A percentile compares a stretch with the other conserved stretches of the same genome.
phyloP scores from a whole-genome alignment of 2,113 vertebrate genomes.

The Donacobius atricapilla region DNA sequence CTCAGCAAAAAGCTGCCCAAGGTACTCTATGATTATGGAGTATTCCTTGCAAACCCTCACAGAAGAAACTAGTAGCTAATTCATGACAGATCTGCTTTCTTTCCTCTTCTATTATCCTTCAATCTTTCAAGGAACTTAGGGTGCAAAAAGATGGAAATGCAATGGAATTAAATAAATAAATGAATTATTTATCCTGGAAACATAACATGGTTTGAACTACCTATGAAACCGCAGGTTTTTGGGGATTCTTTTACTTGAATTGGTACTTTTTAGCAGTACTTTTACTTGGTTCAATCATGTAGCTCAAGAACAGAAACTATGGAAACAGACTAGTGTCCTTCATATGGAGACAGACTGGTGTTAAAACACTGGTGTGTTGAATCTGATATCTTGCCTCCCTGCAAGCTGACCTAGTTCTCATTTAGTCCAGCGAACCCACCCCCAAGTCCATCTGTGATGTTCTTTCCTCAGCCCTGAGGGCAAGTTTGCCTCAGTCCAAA shows the following conservation, averaged over 20 bases:
- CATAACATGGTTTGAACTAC: not conserved
- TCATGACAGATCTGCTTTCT: not conserved
- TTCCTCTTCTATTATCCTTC: not conserved
- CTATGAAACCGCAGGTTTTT: not conserved
- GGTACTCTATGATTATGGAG: not conserved
- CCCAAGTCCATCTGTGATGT: not conserved
- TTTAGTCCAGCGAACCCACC: not conserved
- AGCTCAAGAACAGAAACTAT: not conserved
- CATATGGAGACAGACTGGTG: not conserved
- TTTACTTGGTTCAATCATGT: not conserved
- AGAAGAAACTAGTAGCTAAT: not conserved
- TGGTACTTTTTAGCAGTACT: not conserved
- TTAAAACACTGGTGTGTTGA: not conserved
- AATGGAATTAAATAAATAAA: not conserved
- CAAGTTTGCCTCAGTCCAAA: not conserved
- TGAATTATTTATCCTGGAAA: not conserved
- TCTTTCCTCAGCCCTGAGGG: not conserved
- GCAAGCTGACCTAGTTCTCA: constrained; percentile 2
- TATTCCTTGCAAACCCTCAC: not conserved
- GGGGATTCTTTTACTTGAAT: not conserved
- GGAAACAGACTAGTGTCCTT: not conserved
- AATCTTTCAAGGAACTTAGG: not conserved
- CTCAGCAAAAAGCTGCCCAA: not conserved
- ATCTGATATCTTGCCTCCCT: not conserved
- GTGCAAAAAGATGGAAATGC: not conserved